phyloP scores from a whole-genome alignment of 2,888 invertebrate genomes.

The Patella ulyssiponensis region DNA sequence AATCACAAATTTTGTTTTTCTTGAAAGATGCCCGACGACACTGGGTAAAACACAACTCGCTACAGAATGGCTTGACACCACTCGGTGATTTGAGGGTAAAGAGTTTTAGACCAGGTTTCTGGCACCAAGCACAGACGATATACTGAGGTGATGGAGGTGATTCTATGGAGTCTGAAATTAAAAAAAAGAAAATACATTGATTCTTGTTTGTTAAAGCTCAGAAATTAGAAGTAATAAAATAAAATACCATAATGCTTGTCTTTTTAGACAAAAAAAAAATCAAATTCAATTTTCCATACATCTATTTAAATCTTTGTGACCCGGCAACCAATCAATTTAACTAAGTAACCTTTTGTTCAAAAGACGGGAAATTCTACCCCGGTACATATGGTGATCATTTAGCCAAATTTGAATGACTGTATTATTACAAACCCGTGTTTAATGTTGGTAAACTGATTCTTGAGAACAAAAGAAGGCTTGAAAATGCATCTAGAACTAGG shows the following conservation, averaged over 20 bases:
- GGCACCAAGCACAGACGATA: conserved; percentile 72
- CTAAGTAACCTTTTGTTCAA: conserved; percentile 11
- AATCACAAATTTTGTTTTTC: conserved; percentile 90
- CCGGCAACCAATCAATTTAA: neutral
- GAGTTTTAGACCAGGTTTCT: conserved; percentile 68
- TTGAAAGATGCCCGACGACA: conserved; percentile 91
- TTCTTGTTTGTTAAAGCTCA: too few species aligned
- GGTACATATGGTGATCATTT: conserved; percentile 9
- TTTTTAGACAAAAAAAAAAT: too few species aligned
- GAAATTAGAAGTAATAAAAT: too few species aligned
- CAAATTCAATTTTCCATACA: too few species aligned
- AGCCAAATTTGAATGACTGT: conserved; percentile 5
- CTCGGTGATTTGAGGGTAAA: conserved; percentile 67
- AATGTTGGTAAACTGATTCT: neutral
- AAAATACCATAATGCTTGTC: too few species aligned
- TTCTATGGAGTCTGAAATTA: conserved; percentile 36
- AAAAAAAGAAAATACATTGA: neutral
- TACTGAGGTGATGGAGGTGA: conserved; percentile 45
- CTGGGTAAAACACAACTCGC: conserved; percentile 91
- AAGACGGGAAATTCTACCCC: neutral
- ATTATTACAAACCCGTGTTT: conserved; percentile 9
- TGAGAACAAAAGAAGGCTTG: neutral
- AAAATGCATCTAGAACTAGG: conserved; percentile 6
- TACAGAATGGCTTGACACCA: conserved; percentile 79
- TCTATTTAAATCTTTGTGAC: too few species aligned